phyloP scores from a whole-genome alignment of 2,113 vertebrate species.

The Parotia lawesii region DNA sequence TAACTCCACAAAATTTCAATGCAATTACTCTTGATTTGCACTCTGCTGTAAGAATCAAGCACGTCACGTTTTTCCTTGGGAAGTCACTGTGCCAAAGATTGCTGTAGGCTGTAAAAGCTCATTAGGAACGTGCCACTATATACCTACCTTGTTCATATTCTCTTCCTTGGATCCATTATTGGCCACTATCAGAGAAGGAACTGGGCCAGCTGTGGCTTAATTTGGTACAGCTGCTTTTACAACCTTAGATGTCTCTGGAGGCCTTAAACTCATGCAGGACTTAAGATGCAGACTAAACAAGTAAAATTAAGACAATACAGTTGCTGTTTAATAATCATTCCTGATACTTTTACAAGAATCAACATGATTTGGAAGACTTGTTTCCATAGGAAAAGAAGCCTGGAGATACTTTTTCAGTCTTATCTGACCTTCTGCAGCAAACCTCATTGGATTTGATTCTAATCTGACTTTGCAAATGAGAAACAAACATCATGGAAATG shows the following conservation, averaged over 20 bases:
- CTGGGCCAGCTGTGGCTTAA: not conserved
- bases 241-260: not conserved
- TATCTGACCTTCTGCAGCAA: constrained; percentile 30
- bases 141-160: not conserved
- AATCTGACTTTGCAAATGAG: not conserved
- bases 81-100: not conserved
- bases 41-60: not conserved
- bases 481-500: constrained; percentile 3
- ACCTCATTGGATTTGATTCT: not conserved
- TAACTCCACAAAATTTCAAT: constrained; percentile 21
- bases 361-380: not conserved
- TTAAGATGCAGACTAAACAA: not conserved
- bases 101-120: not conserved
- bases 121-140: not conserved
- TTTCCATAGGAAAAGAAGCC: not conserved
- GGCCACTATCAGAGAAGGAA: not conserved
- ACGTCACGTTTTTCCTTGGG: not conserved
- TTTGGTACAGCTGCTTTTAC: not conserved
- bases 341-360: not conserved
- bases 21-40: constrained; percentile 25
- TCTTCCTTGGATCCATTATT: not conserved
- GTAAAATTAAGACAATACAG: not conserved
- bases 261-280: not conserved
- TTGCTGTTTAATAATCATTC: not conserved
- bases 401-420: constrained; percentile 9